These are phyloP conservation scores for Pantala flavescens DNA, from an alignment of 1,140 invertebrate species.

Conservation along the genomic window DNA sequence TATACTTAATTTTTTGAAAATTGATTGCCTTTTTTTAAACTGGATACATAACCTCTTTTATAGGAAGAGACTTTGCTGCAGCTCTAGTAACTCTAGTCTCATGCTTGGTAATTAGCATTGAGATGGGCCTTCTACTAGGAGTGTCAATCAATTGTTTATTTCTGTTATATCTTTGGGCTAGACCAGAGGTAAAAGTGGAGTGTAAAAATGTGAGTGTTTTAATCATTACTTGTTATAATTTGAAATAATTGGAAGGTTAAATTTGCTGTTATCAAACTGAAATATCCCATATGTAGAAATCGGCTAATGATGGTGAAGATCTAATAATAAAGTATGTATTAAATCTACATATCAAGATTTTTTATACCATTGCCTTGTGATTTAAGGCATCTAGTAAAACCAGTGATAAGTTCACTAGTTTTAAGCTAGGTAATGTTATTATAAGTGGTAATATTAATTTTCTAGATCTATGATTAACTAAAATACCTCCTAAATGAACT, in stretches of 20 bases:
- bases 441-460: too few relatives aligned
- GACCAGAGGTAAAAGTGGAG: slow-evolving; percentile 34
- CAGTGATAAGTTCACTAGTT: too few relatives aligned
- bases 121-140: slow-evolving; percentile 59
- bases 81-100: slow-evolving; percentile 46
- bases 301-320: not conserved
- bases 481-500: too few relatives aligned
- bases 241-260: not conserved
- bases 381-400: too few relatives aligned
- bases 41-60: slow-evolving; percentile 25
- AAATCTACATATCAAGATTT: too few relatives aligned
- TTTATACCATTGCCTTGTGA: too few relatives aligned
- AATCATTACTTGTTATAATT: slow-evolving; percentile 31
- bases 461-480: too few relatives aligned
- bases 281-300: not conserved
- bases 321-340: not conserved
- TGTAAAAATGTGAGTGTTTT: slow-evolving; percentile 45
- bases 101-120: slow-evolving; percentile 46
- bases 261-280: not conserved
- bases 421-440: too few relatives aligned
- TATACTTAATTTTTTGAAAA: too few relatives aligned
- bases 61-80: slow-evolving; percentile 49
- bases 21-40: too few relatives aligned
- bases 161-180: slow-evolving; percentile 44
- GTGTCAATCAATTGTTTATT: slow-evolving; percentile 47